Evolutionary conservation across 2,797 vertebrate species (phyloP).

Genomic region (Poeciliopsis infans): DNA sequence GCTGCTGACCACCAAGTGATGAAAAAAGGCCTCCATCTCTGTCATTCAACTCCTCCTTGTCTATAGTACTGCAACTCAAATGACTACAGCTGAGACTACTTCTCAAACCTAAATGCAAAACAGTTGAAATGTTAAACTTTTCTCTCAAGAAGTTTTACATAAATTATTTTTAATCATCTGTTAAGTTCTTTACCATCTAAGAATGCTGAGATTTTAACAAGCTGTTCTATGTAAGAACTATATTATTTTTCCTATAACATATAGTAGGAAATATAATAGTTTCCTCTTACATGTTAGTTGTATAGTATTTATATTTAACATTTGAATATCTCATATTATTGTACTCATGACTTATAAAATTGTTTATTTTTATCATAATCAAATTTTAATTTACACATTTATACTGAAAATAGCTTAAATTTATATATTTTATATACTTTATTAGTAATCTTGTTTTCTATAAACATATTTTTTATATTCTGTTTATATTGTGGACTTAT

Average conservation of each 20-base stretch:
- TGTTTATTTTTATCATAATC: not conserved
- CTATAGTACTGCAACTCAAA: constrained; percentile 12
- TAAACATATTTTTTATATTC: not conserved
- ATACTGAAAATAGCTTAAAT: not conserved
- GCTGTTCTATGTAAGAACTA: not conserved
- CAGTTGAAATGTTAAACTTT: not conserved
- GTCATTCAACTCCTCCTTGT: constrained; percentile 12
- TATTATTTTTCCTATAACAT: too few relatives aligned
- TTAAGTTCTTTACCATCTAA: not conserved
- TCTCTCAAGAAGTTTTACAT: not conserved
- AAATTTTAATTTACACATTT: not conserved
- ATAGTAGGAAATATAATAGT: too few relatives aligned
- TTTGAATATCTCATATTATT: not conserved
- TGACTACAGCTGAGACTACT: constrained; percentile 6
- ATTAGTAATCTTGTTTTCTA: not conserved
- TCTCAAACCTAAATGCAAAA: constrained; percentile 6
- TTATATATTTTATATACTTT: not conserved
- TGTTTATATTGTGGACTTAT: not conserved
- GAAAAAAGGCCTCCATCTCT: constrained; percentile 44
- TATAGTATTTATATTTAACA: not conserved
- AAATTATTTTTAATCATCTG: not conserved
- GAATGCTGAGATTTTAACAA: not conserved
- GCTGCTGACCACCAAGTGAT: constrained; percentile 50
- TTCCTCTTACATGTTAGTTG: not conserved
- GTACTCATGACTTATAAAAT: not conserved